phyloP scores from a whole-genome alignment of 1,140 invertebrate species.

The Metopolophium dirhodum region DNA sequence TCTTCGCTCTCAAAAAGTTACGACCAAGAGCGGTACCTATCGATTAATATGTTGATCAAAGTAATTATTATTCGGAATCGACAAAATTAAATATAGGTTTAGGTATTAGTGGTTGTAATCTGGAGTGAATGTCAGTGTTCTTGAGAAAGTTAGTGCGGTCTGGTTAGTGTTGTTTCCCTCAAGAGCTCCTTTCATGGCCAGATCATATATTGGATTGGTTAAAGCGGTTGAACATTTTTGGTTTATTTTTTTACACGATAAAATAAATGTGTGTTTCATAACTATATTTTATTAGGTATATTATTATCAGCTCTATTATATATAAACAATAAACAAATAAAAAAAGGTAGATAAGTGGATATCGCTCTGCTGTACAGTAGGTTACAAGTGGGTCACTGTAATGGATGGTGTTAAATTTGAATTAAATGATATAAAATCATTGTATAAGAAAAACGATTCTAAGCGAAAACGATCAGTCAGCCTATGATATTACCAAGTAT shows the following conservation, averaged over 20 bases:
- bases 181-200: neutral
- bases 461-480: no score
- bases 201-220: neutral
- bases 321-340: no score
- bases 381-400: no score
- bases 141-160: neutral
- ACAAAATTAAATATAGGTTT: neutral
- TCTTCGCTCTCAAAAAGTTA: neutral
- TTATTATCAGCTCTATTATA: no score
- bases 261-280: neutral
- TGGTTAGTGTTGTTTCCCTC: neutral
- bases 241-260: neutral
- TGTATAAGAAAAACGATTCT: no score
- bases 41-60: neutral
- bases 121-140: slow-evolving; percentile 19
- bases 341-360: no score
- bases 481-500: no score
- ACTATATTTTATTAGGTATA: neutral
- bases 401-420: no score
- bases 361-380: no score
- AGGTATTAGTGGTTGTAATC: neutral
- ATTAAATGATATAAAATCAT: no score
- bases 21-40: neutral
- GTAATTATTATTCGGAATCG: neutral
- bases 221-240: neutral